A percentile compares a stretch with the other conserved stretches of the same genome.
Conservation (phyloP, 1,140 invertebrate species). For the Diorhabda carinulata region DNA sequence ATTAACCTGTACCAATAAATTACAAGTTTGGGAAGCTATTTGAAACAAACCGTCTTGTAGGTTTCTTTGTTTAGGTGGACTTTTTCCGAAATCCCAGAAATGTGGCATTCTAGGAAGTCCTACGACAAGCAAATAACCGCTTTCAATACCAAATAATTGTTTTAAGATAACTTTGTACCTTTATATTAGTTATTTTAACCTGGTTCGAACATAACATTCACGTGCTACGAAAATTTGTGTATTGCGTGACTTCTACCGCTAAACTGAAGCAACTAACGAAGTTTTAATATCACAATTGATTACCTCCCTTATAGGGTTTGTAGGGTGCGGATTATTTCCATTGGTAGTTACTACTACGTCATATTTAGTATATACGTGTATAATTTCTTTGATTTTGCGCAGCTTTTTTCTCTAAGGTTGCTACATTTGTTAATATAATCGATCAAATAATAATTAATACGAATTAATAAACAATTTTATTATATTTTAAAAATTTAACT, state of each 20-base stretch:
- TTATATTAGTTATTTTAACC: constrained; percentile 4
- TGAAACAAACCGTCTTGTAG: constrained; percentile 67
- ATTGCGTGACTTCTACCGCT: neutral
- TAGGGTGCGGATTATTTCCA: neutral
- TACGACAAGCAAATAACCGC: neutral
- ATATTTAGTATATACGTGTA: too few relatives aligned
- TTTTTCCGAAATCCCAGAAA: constrained; percentile 55
- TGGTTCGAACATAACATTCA: constrained; percentile 20
- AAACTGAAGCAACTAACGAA: neutral
- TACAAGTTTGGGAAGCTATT: constrained; percentile 68
- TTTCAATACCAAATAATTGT: too few relatives aligned
- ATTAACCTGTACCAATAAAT: constrained; percentile 67
- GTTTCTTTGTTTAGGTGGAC: constrained; percentile 52
- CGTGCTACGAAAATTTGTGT: neutral
- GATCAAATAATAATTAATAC: too few relatives aligned
- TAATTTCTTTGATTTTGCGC: too few relatives aligned
- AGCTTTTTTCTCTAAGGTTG: too few relatives aligned
- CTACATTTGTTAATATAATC: too few relatives aligned
- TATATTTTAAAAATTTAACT: too few relatives aligned
- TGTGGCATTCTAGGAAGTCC: constrained; percentile 49
- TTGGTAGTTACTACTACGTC: neutral
- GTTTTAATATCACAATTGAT: neutral
- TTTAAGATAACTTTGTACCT: too few relatives aligned
- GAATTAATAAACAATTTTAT: too few relatives aligned
- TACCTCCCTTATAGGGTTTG: neutral